Percentiles rank a stretch among this genome's conserved stretches.
phyloP scores from a whole-genome alignment of 2,113 vertebrate species.

The Cololabis saira region DNA sequence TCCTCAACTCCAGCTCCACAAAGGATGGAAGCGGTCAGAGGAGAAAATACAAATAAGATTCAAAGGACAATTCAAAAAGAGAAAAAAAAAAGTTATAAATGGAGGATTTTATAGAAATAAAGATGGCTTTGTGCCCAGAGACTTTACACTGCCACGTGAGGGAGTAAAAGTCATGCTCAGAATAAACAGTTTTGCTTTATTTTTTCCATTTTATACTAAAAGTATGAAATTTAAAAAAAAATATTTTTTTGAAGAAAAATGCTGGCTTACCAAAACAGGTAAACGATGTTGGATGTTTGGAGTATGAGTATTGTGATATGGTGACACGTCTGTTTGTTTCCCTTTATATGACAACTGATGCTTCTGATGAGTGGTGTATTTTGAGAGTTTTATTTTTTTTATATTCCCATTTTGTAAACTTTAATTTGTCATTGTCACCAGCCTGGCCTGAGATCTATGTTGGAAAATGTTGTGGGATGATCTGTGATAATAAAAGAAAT shows the following conservation, averaged over 20 bases:
- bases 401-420: conserved; percentile 74
- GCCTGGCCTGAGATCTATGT: conserved; percentile 66
- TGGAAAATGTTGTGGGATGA: conserved; percentile 76
- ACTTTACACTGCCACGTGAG: conserved; percentile 77
- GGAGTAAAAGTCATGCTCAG: conserved; percentile 65
- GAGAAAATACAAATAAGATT: background rate
- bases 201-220: conserved; percentile 74
- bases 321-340: conserved; percentile 58
- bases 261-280: conserved; percentile 72
- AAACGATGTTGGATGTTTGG: conserved; percentile 71
- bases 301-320: conserved; percentile 67
- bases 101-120: conserved; percentile 48
- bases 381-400: conserved; percentile 43
- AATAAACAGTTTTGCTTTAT: conserved; percentile 70
- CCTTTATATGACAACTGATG: conserved; percentile 60
- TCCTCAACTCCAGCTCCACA: background rate
- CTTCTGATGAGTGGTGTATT: conserved; percentile 73
- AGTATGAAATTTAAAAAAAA: conserved; percentile 46
- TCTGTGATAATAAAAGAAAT: conserved; percentile 82
- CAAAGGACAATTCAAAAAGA: background rate
- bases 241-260: conserved; percentile 78
- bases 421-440: conserved; percentile 74
- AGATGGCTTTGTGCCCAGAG: conserved; percentile 68
- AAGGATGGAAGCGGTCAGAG: background rate
- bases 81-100: conserved; percentile 32